Conservation (phyloP, 2,113 vertebrate species). For the Eurypyga helias region DNA sequence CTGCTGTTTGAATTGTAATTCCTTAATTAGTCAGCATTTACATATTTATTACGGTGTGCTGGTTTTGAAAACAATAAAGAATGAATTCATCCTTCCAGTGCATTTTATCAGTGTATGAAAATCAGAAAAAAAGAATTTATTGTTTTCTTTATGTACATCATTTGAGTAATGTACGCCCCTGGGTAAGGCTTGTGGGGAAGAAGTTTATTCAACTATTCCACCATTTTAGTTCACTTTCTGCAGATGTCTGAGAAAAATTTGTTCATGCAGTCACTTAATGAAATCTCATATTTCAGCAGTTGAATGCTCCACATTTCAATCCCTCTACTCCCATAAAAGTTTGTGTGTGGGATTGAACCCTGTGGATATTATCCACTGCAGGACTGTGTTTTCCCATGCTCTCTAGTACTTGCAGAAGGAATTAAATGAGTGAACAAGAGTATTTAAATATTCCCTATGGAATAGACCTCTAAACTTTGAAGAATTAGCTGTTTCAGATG, state of each 20-base stretch:
- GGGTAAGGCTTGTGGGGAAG: not conserved
- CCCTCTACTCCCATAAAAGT: not conserved
- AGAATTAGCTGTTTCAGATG: not conserved
- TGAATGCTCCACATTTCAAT: not conserved
- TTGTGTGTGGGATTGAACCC: not conserved
- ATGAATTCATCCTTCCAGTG: not conserved
- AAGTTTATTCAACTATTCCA: not conserved
- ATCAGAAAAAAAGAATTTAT: not conserved
- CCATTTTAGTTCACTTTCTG: not conserved
- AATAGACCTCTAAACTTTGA: not conserved
- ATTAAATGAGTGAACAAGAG: not conserved
- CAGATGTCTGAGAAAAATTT: not conserved
- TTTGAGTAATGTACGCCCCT: not conserved
- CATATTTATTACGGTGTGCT: not conserved
- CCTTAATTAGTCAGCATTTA: slow-evolving; percentile 4
- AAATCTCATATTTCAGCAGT: not conserved
- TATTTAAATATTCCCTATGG: no score
- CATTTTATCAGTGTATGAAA: not conserved
- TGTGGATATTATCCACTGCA: not conserved
- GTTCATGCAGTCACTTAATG: not conserved
- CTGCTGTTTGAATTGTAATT: not conserved
- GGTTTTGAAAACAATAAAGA: not conserved
- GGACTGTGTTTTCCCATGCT: not conserved
- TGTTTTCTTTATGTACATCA: not conserved
- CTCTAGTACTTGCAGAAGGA: not conserved